Base-by-base conservation (phyloP, 2,888 invertebrate species). In the Sminthurides aquaticus region DNA sequence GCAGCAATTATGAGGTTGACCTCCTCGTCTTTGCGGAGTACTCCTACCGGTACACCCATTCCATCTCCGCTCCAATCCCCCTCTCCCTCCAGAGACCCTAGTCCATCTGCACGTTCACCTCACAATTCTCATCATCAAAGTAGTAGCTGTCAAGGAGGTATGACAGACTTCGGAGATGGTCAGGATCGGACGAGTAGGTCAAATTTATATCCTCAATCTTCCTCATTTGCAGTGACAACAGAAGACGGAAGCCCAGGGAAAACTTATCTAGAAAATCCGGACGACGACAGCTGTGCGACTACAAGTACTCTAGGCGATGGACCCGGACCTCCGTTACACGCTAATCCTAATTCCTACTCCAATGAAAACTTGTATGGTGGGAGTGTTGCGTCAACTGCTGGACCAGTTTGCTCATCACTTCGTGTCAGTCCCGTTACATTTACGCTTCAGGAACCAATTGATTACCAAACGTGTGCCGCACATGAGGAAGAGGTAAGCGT, bases 251-350 rank as follows among this genome's bases (percentile, higher is more conserved):
- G 43, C 49, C 58, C 49, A 43, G 48, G 60, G 26, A 55, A 63
- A 58, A 28, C 65, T 57, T 64, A 60, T 59, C 55, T 69, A 55
- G 70, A 71, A 59, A 73, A 71, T 60, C 70, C 71, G 15, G 74
- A 72, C 55, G 71, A 71, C 57, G 73, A 74, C 67, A 70, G 71
- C 58, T 73, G 73, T 60, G 71, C 71, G 60, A 74, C 71, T 25
- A 69, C 73, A n/a, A 73, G 73, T 56, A 74, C 74, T 20, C 63
- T 74, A 22, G 74, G 74, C 1, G 73, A 73, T 67, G 73, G 72
- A 2, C 71, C 71, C 0, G 73, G 70, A 2, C 62, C 67, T 49
- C 59, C 63, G 18, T 29, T 58, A 5, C 55, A 62, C 18, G 8
- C n/a, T 34, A 29, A 29, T 22, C 34, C 48, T 43, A 58, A 34